Base-by-base conservation (phyloP, 2,888 invertebrate genomes). In the Cerceris rybyensis region DNA sequence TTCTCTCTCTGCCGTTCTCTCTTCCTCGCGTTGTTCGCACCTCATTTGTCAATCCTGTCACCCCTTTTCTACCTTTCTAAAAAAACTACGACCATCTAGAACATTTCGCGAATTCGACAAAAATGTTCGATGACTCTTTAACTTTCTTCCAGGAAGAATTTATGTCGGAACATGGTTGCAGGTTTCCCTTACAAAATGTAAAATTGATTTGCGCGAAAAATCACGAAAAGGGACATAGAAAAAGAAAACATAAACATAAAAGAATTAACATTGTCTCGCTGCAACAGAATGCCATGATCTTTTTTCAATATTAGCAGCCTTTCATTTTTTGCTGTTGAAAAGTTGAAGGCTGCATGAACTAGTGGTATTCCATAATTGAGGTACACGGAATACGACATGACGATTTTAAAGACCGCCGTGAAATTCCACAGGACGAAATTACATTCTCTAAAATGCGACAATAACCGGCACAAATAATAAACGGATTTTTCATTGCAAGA, bases 341-440 rank as follows among this genome's bases (percentile, higher is more conserved):
- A 17, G 43, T 46, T 43, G 41, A 16, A 50, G 17, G 11, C 8
- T 8, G 17, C 8, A 9, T 43, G 13, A 13, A 46, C 11, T 28
- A 46, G 9, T 60, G 46, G 66, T 49, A 57, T 77, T 63, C 58
- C 66, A 66, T 64, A 88, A 89, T 88, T 80, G 81, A 80, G 87
- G 86, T 84, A 88, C 85, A 86, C 81, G 85, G 87, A 89, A 89
- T 89, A 89, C 88, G 87, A 81, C 81, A 68, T 57, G 54, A 50
- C 71, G 50, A 78, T 63, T 68, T 64, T 60, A 60, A 76, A 78
- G 68, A 57, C 64, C 54, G 46, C 46, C 42, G 42, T 55, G 65
- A 46, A 59, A 73, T 68, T 67, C 78, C 43, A 50, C 13, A 55
- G 54, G 64, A 77, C 67, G 76, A 77, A 28, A 77, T 78, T 59